Conservation (phyloP, 2,797 vertebrate species). For the Hafferia zeledoni region DNA sequence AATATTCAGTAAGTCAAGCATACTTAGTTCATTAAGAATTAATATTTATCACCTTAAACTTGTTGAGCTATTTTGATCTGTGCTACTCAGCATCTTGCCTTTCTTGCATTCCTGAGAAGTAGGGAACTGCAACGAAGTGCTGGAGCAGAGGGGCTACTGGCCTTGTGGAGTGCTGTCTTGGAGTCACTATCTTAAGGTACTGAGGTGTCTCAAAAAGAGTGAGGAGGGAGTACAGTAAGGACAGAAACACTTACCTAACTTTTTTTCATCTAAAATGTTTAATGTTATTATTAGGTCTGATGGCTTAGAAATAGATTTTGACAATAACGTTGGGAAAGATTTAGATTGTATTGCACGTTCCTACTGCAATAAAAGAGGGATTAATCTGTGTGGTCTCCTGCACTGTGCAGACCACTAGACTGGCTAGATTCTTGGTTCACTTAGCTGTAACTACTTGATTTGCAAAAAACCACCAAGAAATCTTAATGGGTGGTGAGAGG, state of each 20-base stretch:
- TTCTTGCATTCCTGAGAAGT: not conserved
- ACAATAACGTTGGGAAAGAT: not conserved
- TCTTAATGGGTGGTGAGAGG: not conserved
- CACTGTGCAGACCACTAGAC: not conserved
- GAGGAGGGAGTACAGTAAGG: not conserved
- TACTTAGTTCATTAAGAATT: not conserved
- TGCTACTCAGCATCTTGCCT: not conserved
- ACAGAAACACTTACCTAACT: not conserved
- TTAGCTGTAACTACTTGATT: not conserved
- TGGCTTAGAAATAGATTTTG: not conserved
- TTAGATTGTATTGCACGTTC: not conserved
- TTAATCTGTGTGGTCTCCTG: not conserved
- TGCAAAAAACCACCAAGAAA: not conserved
- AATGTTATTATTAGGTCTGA: not conserved
- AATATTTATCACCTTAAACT: not conserved
- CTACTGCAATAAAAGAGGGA: not conserved
- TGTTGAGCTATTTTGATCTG: not conserved
- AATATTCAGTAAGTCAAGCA: not conserved
- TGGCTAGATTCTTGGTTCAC: not conserved
- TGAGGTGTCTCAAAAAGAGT: not conserved
- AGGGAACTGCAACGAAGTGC: rapidly evolving
- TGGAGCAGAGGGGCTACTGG: not conserved
- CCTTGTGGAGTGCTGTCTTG: not conserved
- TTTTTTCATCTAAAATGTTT: not conserved
- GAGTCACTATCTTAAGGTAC: not conserved